Evolutionary conservation across 1,140 invertebrate genomes (phyloP).

Genomic region (Drosophila triauraria): DNA sequence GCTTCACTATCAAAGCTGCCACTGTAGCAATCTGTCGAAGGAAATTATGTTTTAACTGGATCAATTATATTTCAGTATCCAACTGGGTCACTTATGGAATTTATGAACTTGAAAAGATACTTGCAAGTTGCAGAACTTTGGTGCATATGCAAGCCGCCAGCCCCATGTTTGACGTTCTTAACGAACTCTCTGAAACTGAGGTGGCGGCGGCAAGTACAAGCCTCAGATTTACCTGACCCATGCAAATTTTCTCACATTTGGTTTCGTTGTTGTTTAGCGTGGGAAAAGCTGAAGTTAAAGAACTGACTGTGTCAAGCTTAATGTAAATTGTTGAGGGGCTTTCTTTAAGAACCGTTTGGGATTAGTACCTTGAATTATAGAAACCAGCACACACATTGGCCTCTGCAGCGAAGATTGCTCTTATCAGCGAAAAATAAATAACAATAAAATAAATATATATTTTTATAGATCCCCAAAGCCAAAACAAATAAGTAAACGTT

Average conservation of each 20-base stretch:
- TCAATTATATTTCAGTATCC: not conserved
- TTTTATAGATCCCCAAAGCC: not conserved
- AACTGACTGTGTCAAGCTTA: constrained; percentile 25
- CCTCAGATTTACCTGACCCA: constrained; percentile 30
- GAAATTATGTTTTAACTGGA: not conserved
- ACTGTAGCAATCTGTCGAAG: constrained; percentile 48
- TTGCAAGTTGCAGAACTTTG: constrained; percentile 64
- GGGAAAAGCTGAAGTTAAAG: constrained; percentile 31
- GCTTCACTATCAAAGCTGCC: constrained; percentile 51
- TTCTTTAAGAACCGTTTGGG: not conserved
- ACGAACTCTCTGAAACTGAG: constrained; percentile 18
- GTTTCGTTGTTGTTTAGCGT: constrained; percentile 32
- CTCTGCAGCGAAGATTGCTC: constrained; percentile 5
- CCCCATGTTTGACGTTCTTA: constrained; percentile 52
- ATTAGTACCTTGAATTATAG: constrained; percentile 19
- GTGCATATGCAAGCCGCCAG: constrained; percentile 45
- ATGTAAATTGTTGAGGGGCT: not conserved
- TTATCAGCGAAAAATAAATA: constrained; percentile 31
- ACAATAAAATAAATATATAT: constrained; percentile 37
- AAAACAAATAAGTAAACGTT: constrained; percentile 6
- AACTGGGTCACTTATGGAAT: not conserved
- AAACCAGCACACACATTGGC: constrained; percentile 1
- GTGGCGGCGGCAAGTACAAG: constrained; percentile 5
- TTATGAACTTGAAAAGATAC: constrained; percentile 19
- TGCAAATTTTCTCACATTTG: constrained; percentile 54